Evolutionary conservation across 2,113 vertebrate species (phyloP), one percentile per base, ranked within the genome.

Genomic region (Melanerpes aurifrons): DNA sequence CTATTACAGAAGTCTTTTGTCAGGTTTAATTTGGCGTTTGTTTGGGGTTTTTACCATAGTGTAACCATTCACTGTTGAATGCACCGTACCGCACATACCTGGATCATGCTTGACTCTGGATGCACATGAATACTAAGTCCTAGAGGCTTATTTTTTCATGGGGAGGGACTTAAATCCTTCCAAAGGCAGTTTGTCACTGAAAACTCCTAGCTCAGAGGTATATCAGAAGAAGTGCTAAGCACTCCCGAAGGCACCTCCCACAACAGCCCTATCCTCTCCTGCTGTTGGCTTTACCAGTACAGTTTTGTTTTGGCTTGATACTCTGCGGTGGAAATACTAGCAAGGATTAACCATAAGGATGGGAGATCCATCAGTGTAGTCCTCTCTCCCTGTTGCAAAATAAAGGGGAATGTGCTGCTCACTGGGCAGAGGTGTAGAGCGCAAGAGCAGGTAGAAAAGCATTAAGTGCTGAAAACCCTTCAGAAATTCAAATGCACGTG

Each of bases 1-100:
- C 86, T 87, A 78, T 91, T 94, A 94, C 73, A 96, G 79, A 93
- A 91, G 83, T 92, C 90, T 95, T 97, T 89, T 96, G 94, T 96
- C 92, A 97, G 64, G 79, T 72, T 89, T 94, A 88, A 90, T 93
- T 82, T 74, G 40, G 47, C 91, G 61, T 54, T 85, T 54, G n/a
- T 0, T 57, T 57, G 26, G 28, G 15, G 21, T 4, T 40, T 77
- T 59, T 16, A 5, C 69, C 71, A 57, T 3, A 22, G 69, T 70
- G 69, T 48, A 59, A 93, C 93, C 58, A 68, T 79, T 96, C 63
- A 94, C 45, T 56, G n/a, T 94, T 62, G 45, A 91, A 79, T 10
- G 82, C 79, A 72, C 62, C 50, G 50, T 68, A 57, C 29, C 22
- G 76, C 91, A 81, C 37, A 6, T 24, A 62, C 32, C 19, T 4